phyloP scores from a whole-genome alignment of 2,113 vertebrate species.

The Chloropsis hardwickii region DNA sequence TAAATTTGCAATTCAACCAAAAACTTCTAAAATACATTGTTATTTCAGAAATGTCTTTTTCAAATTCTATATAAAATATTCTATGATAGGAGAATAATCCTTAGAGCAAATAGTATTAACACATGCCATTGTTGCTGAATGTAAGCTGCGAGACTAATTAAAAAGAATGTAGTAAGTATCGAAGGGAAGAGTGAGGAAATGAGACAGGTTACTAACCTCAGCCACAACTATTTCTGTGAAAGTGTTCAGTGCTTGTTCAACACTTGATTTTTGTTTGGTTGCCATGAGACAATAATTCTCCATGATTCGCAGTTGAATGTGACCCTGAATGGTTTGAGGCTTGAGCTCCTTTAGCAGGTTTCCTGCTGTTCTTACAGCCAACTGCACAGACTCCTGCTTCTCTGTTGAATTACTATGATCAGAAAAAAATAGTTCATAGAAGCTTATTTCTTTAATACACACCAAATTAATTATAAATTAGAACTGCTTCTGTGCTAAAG shows the following conservation, averaged over 20 bases:
- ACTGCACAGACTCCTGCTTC: slow-evolving; percentile 93
- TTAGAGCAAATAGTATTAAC: background rate
- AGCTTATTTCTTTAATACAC: background rate
- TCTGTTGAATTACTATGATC: slow-evolving; percentile 86
- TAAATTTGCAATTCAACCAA: background rate
- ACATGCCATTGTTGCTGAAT: background rate
- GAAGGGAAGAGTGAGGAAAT: background rate
- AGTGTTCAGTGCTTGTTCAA: slow-evolving; percentile 86
- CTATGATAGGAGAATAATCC: background rate
- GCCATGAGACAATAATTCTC: slow-evolving; percentile 93
- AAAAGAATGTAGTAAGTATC: background rate
- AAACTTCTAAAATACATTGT: background rate
- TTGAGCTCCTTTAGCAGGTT: slow-evolving; percentile 94
- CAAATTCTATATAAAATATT: background rate
- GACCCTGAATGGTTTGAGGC: slow-evolving; percentile 88
- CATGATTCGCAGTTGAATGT: slow-evolving; percentile 88
- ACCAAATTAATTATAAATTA: background rate
- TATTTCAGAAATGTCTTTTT: background rate
- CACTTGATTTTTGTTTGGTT: slow-evolving; percentile 89
- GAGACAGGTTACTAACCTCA: slow-evolving; percentile 80
- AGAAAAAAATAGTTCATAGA: background rate
- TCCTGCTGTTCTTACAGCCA: slow-evolving; percentile 93
- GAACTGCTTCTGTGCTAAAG: background rate
- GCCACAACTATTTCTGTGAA: slow-evolving; percentile 90
- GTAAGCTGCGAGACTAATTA: background rate